A percentile compares a stretch with the other conserved stretches of the same genome.
These are phyloP conservation scores for Acomys russatus DNA, from an alignment of 2,797 vertebrate genomes.

Conservation along the genomic window DNA sequence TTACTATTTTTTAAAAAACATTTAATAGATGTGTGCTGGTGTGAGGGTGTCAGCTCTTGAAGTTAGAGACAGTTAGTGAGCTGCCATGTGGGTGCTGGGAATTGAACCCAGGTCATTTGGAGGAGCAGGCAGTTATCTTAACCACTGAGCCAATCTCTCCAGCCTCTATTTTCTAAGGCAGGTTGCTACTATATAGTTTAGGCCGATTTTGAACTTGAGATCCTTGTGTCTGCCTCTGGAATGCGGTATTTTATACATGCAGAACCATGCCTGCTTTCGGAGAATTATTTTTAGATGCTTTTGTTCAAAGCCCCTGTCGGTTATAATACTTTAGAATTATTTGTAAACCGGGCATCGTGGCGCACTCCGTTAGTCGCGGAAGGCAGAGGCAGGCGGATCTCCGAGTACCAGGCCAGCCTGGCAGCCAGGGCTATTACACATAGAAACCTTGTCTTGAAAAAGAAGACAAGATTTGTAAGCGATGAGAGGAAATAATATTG, in stretches of 20 bases:
- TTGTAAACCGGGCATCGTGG: background rate
- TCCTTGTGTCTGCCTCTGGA: background rate
- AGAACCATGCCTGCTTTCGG: background rate
- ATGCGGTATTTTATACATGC: background rate
- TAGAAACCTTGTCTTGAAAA: too few relatives aligned
- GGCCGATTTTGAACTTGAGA: background rate
- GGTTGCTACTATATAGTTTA: background rate
- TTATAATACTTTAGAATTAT: background rate
- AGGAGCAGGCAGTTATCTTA: too few relatives aligned
- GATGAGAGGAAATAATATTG: background rate
- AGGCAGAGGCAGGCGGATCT: too few relatives aligned
- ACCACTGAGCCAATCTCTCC: too few relatives aligned
- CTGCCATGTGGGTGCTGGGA: too few relatives aligned
- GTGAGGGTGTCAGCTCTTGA: too few relatives aligned
- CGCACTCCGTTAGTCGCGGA: too few relatives aligned
- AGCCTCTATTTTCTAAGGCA: background rate
- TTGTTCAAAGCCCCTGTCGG: background rate
- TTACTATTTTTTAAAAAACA: background rate
- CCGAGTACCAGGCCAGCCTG: too few relatives aligned
- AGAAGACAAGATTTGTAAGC: slow-evolving; percentile 16
- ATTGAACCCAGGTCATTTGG: too few relatives aligned
- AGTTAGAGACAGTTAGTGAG: too few relatives aligned
- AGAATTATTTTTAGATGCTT: slow-evolving; percentile 37
- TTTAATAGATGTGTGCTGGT: too few relatives aligned
- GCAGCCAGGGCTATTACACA: too few relatives aligned